Evolutionary conservation across 2,888 invertebrate genomes (phyloP).

Genomic region (Drosophila gaucha): DNA sequence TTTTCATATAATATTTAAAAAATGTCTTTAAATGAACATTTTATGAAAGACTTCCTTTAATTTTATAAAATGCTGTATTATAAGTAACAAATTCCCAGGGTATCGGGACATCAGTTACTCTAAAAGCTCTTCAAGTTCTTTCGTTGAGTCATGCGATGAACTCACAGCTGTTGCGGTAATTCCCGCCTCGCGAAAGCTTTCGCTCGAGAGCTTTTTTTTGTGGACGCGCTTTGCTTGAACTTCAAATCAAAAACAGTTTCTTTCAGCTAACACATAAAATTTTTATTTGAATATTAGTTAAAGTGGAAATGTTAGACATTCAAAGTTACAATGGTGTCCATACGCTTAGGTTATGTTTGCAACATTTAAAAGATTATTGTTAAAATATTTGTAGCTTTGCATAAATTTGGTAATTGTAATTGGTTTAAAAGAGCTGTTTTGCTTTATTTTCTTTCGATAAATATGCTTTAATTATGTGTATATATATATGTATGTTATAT

Average conservation of each 20-base stretch:
- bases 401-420: slow-evolving; percentile 54
- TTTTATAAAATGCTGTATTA: background rate
- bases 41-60: too few relatives aligned
- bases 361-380: slow-evolving; percentile 61
- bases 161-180: slow-evolving; percentile 33
- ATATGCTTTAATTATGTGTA: slow-evolving; percentile 26
- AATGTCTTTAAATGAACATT: too few relatives aligned
- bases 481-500: background rate
- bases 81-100: slow-evolving; percentile 18
- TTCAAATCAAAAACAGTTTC: background rate
- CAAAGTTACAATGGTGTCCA: slow-evolving; percentile 68
- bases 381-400: slow-evolving; percentile 70
- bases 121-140: background rate
- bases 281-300: slow-evolving; percentile 75
- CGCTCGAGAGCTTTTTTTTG: slow-evolving; percentile 34
- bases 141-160: slow-evolving; percentile 44
- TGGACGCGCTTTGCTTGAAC: background rate
- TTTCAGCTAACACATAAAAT: slow-evolving; percentile 70
- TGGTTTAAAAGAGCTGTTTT: slow-evolving; percentile 33
- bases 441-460: slow-evolving; percentile 28
- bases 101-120: background rate
- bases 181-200: slow-evolving; percentile 38
- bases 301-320: slow-evolving; percentile 76
- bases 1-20: too few relatives aligned
- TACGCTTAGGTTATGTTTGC: slow-evolving; percentile 56